Percentiles rank a stretch among this genome's conserved stretches.
Evolutionary conservation across 1,140 invertebrate genomes (phyloP).

Genomic region (Scylla paramamosain): DNA sequence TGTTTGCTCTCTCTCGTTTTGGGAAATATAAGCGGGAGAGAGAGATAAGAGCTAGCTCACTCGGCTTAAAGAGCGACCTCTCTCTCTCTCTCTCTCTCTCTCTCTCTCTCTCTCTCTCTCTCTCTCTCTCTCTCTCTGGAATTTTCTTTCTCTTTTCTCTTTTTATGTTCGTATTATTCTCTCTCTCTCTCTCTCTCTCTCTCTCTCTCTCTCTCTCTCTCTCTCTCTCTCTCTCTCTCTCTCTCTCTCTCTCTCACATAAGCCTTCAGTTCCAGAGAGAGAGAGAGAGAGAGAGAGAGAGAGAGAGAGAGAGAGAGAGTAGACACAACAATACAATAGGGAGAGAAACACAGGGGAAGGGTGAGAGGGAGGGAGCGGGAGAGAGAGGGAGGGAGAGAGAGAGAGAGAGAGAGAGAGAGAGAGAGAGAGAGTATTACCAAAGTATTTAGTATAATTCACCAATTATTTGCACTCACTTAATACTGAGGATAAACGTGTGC

Average conservation of each 20-base stretch:
- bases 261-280: no score
- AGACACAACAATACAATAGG: background rate
- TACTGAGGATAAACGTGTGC: no score
- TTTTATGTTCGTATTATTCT: background rate
- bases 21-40: no score
- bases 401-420: background rate
- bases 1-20: no score
- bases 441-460: background rate
- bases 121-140: no score
- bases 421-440: background rate
- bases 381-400: background rate
- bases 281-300: no score
- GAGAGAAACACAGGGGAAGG: background rate
- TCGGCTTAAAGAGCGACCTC: background rate
- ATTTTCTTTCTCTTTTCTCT: no score
- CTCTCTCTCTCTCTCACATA: no score
- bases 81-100: conserved; percentile 39
- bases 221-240: conserved; percentile 37
- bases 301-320: background rate
- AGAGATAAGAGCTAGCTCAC: no score
- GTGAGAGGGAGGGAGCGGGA: background rate
- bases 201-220: conserved; percentile 37
- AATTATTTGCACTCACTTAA: no score
- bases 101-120: conserved; percentile 43
- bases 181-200: background rate